Percentiles rank a stretch among this genome's conserved stretches.
Evolutionary conservation across 2,888 invertebrate genomes (phyloP).

Genomic region (Xanthorhoe designata): DNA sequence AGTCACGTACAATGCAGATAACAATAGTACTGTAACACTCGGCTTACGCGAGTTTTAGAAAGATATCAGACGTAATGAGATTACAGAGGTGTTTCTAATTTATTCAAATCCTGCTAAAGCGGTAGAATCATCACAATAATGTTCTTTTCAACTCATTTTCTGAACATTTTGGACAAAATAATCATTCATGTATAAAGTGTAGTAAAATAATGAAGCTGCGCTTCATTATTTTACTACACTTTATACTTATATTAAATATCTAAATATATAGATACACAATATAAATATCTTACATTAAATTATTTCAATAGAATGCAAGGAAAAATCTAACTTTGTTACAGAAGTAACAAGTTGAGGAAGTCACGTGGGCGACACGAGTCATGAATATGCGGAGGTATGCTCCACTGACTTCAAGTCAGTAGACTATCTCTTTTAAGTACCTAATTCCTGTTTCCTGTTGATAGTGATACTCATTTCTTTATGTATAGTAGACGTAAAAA

Average conservation of each 20-base stretch:
- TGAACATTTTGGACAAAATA: neutral
- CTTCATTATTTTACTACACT: too few species aligned
- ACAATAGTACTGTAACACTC: slow-evolving; percentile 54
- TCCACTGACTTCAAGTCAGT: slow-evolving; percentile 8
- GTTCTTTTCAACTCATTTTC: neutral
- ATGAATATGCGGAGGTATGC: slow-evolving; percentile 16
- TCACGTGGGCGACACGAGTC: neutral
- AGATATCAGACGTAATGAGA: slow-evolving; percentile 45
- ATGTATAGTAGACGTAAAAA: neutral
- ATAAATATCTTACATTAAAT: too few species aligned
- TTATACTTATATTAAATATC: too few species aligned
- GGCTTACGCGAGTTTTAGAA: slow-evolving; percentile 63
- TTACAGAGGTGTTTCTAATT: slow-evolving; percentile 48
- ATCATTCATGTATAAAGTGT: too few species aligned
- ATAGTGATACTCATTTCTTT: neutral
- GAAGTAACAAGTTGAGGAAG: slow-evolving; percentile 1
- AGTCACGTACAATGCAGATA: slow-evolving; percentile 16
- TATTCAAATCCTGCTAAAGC: slow-evolving; percentile 35
- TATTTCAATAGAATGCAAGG: too few species aligned
- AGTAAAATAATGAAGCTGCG: too few species aligned
- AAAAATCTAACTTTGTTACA: neutral
- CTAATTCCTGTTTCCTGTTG: neutral
- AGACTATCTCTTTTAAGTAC: neutral
- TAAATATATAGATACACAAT: too few species aligned
- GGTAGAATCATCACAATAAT: neutral